A percentile compares a stretch with the other conserved stretches of the same genome.
Evolutionary conservation across 37 sponge, comb jelly and placozoan genomes (phyloP).

Genomic region (Hormiphora californensis): DNA sequence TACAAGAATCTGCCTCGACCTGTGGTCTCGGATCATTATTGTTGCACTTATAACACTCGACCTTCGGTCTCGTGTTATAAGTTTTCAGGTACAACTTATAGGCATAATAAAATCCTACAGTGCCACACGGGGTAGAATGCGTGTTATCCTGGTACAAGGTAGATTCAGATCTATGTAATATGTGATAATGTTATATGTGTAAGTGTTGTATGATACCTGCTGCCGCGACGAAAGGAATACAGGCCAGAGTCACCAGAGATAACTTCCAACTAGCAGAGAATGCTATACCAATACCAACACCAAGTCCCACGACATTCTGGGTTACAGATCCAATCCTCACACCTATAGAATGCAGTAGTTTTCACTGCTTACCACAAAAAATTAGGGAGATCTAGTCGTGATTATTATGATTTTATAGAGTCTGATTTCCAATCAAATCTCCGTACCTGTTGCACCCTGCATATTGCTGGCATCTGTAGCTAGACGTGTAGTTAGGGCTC

Average conservation of each 20-base stretch:
- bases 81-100: too few relatives aligned
- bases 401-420: neutral
- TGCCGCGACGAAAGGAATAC: neutral
- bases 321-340: neutral
- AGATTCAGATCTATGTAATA: too few relatives aligned
- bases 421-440: neutral
- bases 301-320: neutral
- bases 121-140: too few relatives aligned
- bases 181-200: too few relatives aligned
- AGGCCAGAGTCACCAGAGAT: neutral
- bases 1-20: too few relatives aligned
- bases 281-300: neutral
- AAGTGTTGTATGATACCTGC: neutral
- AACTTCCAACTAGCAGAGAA: neutral
- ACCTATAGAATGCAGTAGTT: neutral
- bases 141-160: too few relatives aligned
- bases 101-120: too few relatives aligned
- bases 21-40: too few relatives aligned
- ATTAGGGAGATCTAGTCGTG: too few relatives aligned
- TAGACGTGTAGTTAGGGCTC: slow-evolving; percentile 73
- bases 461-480: slow-evolving; percentile 75
- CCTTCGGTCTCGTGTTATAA: too few relatives aligned
- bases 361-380: neutral
- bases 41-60: too few relatives aligned
- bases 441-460: slow-evolving; percentile 63